A percentile compares a stretch with the other conserved stretches of the same genome.
Conservation (phyloP, 2,113 vertebrate species). For the Apistogramma diplotaenia region DNA sequence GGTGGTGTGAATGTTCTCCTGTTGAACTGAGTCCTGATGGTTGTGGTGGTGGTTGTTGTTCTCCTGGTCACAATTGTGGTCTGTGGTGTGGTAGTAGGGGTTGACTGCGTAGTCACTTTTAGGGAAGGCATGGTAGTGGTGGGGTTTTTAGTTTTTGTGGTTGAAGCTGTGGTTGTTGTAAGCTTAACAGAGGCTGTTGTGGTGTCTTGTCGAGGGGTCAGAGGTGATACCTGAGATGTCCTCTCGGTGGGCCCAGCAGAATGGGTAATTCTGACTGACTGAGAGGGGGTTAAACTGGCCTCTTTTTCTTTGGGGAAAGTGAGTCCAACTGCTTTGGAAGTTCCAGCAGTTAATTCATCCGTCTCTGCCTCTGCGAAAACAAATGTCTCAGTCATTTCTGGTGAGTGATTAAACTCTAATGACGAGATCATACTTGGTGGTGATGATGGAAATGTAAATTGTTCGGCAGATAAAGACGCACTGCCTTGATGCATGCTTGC, state of each 20-base stretch:
- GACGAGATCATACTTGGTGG: constrained; percentile 18
- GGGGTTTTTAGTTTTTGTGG: constrained; percentile 45
- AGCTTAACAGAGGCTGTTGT: constrained; percentile 67
- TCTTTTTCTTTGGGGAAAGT: constrained; percentile 74
- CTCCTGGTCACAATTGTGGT: constrained; percentile 68
- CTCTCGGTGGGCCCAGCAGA: constrained; percentile 45
- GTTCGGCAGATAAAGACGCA: not conserved
- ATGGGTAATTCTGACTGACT: constrained; percentile 39
- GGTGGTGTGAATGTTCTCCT: constrained; percentile 73
- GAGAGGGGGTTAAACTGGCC: constrained; percentile 63
- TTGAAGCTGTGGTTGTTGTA: constrained; percentile 68
- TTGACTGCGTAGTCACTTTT: constrained; percentile 53
- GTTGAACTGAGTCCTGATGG: constrained; percentile 66
- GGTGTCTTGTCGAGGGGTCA: constrained; percentile 60
- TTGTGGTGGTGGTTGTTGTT: constrained; percentile 68
- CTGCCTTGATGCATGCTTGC: not conserved
- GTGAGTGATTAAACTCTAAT: not conserved
- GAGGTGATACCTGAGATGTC: constrained; percentile 71
- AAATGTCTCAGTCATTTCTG: constrained; percentile 44
- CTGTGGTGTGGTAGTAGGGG: constrained; percentile 76
- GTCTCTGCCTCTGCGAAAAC: constrained; percentile 66
- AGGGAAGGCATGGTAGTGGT: constrained; percentile 56
- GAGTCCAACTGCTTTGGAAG: constrained; percentile 66
- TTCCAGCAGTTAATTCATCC: constrained; percentile 71
- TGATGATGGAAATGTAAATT: not conserved